Conservation (phyloP, 2,797 vertebrate genomes). For the Pipistrellus pygmaeus region DNA sequence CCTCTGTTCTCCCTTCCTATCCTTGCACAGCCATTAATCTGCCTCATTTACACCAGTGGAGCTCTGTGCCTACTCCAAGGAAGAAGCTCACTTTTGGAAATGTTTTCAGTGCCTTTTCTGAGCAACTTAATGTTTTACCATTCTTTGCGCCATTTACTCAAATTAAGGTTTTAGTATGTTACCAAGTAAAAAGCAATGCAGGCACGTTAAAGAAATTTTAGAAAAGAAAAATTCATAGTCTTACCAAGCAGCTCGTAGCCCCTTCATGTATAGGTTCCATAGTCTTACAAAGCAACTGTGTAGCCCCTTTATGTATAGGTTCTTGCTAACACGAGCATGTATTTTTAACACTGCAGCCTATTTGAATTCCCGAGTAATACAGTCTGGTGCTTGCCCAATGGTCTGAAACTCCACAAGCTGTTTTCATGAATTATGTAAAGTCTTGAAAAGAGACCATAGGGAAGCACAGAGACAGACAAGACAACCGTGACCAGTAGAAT, state of each 20-base stretch:
- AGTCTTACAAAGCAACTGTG: neutral
- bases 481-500: neutral
- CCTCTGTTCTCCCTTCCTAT: slow-evolving; percentile 6
- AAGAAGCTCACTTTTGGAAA: neutral
- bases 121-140: neutral
- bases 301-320: neutral
- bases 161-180: slow-evolving; percentile 45
- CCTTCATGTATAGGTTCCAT: neutral
- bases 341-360: neutral
- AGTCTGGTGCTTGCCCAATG: neutral
- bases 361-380: slow-evolving; percentile 11
- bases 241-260: neutral
- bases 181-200: slow-evolving; percentile 30
- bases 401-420: neutral
- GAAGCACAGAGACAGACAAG: neutral
- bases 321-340: neutral
- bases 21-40: neutral
- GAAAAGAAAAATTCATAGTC: neutral
- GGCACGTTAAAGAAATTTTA: slow-evolving; percentile 8
- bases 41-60: slow-evolving; percentile 11
- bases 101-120: neutral
- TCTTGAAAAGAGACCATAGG: neutral
- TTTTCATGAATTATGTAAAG: slow-evolving; percentile 9
- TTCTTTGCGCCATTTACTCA: neutral
- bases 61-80: neutral